Evolutionary conservation across 2,113 vertebrate species (phyloP), one percentile per base, ranked within the genome.

Genomic region (Myocastor coypus): DNA sequence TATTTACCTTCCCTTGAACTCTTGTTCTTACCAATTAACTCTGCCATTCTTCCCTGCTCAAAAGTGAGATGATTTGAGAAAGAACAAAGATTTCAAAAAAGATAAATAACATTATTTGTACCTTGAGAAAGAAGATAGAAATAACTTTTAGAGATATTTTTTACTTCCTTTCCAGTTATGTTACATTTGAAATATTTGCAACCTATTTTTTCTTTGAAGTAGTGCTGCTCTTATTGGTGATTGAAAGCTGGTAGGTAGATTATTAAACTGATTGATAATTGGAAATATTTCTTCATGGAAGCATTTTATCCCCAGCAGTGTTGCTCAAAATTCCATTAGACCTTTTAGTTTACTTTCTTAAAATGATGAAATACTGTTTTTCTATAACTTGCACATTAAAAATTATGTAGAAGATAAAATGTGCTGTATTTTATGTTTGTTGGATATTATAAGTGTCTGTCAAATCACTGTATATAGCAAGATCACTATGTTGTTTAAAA

Each of bases 141-240:
- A 87, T 55, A 28, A 71, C 16, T 32, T 50, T 77, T 92, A 17
- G 52, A 59, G 5, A 26, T 40, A 61, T 1, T 63, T 77, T 69
- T 90, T 64, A 34, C 52, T 85, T 68, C 19, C 52, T 40, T 3
- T 96, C 42, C 46, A 50, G 1, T 80, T 80, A 3, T 83, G 63
- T 83, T 85, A 24, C 50, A n/a, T 85, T 86, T 95, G 59, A 93
- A 66, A 26, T 87, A 28, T 17, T 55, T 85, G 17, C 59, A 92
- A 57, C 1, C 16, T 57, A 1, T 73, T 32, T 77, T 89, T 61
- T 64, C 19, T 75, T 86, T 83, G 16, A 66, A 94, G 52, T 63
- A 68, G 13, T 78, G 20, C 24, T 96, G 26, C 16, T 57, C 13
- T 86, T 82, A 61, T 8, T 77, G 50, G 16, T 86, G 19, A 19